Conservation (phyloP, 2,113 vertebrate genomes). For the Pholis gunnellus region DNA sequence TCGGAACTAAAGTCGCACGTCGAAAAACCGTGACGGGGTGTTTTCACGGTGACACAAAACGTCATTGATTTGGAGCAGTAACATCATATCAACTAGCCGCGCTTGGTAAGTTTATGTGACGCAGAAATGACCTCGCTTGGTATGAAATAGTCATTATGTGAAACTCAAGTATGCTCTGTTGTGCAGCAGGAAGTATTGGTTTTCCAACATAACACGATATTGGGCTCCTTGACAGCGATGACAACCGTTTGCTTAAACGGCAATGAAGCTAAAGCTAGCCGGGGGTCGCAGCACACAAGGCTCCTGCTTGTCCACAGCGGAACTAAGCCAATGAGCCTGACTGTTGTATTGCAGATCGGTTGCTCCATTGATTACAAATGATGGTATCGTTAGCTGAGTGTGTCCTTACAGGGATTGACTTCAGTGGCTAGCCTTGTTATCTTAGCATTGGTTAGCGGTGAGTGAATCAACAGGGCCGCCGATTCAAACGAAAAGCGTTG, state of each 20-base stretch:
- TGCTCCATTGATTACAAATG: accelerated
- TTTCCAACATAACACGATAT: background rate
- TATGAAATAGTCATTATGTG: accelerated
- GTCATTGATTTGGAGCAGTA: conserved; percentile 35
- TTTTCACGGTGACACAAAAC: conserved; percentile 62
- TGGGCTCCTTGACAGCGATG: background rate
- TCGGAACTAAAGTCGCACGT: conserved; percentile 36
- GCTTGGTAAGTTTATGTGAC: conserved; percentile 52
- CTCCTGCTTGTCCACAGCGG: background rate
- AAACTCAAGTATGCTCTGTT: accelerated
- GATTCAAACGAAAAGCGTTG: background rate
- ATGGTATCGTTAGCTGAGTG: background rate
- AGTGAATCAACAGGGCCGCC: background rate
- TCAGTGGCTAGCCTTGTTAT: background rate
- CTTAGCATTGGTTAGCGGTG: too few species aligned
- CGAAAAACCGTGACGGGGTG: background rate
- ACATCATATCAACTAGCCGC: background rate
- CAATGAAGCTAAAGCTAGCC: conserved; percentile 55
- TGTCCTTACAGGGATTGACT: background rate
- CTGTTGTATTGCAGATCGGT: background rate
- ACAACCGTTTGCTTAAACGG: background rate
- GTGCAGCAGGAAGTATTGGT: background rate
- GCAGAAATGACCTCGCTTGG: background rate
- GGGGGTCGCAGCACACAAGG: background rate
- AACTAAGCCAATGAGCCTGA: background rate